Base-by-base conservation (phyloP, 2,797 vertebrate genomes). In the Hoplostethus mediterraneus region DNA sequence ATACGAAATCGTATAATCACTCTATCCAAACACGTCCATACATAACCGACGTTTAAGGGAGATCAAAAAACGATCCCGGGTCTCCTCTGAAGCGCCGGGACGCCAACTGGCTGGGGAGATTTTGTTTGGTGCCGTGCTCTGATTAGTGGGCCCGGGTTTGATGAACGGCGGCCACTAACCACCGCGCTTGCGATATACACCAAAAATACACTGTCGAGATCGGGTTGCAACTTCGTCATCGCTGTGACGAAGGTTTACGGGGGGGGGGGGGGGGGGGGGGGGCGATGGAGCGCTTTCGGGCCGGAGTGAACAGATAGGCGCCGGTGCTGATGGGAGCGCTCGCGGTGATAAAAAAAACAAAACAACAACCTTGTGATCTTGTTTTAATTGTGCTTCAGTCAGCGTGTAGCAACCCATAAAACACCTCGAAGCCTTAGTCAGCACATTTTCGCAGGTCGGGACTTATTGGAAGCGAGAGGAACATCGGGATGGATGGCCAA, bases 361-460 rank as follows among this genome's bases (percentile, higher is more conserved):
- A n/a, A n/a, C n/a, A n/a, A n/a, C n/a, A n/a, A n/a, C n/a, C n/a
- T 70, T 25, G 31, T 71, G 47, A 67, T 71, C 30, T 72, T 42
- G 6, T 61, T 71, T 58, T 79, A 80, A 86, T 82, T 68, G 77
- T 48, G 76, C 71, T 75, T 77, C 72, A 86, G 84, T 87, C 82
- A 88, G 87, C 89, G 79, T 71, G 87, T 83, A 75, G 84, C 75
- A 60, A 87, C 89, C 61, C 77, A 90, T 90, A 85, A 86, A 90
- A 30, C 79, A 3, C 7, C 56, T 75, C 64, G 73, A 70, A 74
- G 62, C 70, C 87, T 87, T 81, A 86, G 55, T 87, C 90, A 83
- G 83, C 80, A 82, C 75, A 70, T 76, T 76, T 76, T 77, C 80
- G 65, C 59, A 36, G 73, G 0, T 17, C 74, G 55, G 55, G 65